phyloP scores from a whole-genome alignment of 2,113 vertebrate species.

The Dipodomys stephensi region DNA sequence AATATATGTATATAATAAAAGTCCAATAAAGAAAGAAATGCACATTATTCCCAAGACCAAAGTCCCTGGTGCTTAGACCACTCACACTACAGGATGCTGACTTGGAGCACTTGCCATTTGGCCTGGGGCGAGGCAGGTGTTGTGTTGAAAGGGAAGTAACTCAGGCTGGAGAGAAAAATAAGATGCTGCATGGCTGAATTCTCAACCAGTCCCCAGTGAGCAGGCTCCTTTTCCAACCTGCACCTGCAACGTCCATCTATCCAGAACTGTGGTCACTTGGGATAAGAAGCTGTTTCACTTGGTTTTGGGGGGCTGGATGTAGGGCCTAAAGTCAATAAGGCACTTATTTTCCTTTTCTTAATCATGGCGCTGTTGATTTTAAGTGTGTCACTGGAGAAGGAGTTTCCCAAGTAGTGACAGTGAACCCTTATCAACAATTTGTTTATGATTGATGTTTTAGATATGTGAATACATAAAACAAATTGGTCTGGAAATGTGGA shows the following conservation, averaged over 20 bases:
- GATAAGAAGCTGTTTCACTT: background rate
- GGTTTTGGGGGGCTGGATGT: rapidly evolving
- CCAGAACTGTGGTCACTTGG: background rate
- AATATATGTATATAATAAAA: slow-evolving; percentile 1
- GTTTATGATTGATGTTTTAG: background rate
- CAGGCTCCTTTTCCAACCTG: background rate
- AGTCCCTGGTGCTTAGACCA: slow-evolving; percentile 35
- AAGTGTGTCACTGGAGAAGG: background rate
- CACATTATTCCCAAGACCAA: slow-evolving; percentile 48
- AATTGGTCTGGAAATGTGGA: background rate
- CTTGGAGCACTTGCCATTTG: slow-evolving; percentile 13
- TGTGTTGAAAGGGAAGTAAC: slow-evolving; percentile 52
- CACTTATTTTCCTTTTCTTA: background rate
- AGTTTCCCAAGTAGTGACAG: slow-evolving; percentile 7
- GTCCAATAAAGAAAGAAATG: slow-evolving; percentile 5
- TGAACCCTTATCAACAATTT: background rate
- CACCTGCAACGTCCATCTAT: background rate
- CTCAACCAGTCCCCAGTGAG: background rate
- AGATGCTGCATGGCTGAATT: slow-evolving; percentile 12
- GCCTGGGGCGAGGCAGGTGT: slow-evolving; percentile 59
- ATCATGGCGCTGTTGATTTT: background rate
- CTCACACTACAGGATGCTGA: background rate
- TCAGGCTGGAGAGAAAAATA: background rate
- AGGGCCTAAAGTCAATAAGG: background rate
- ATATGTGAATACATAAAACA: background rate